Conservation (phyloP, 2,113 vertebrate genomes). For the Suncus etruscus region DNA sequence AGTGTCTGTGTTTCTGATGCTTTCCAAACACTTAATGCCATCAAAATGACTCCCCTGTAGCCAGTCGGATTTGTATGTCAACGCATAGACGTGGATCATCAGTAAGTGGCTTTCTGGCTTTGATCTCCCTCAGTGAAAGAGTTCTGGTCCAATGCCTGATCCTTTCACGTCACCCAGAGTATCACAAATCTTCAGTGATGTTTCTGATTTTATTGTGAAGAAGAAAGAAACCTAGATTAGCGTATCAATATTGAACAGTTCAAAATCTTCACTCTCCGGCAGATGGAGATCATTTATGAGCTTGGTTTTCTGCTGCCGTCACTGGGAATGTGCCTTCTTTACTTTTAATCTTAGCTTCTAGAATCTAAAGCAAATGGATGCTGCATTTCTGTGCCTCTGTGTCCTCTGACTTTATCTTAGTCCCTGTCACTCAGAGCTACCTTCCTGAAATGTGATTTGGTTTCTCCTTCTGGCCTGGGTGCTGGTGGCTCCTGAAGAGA, state of each 20-base stretch:
- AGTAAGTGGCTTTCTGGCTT: constrained; percentile 17
- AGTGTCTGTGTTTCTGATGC: constrained; percentile 84
- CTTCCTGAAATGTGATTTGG: not conserved
- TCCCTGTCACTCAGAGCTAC: not conserved
- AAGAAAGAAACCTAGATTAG: not conserved
- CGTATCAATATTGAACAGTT: not conserved
- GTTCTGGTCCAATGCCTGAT: not conserved
- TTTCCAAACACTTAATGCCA: constrained; percentile 80
- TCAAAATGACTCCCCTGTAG: constrained; percentile 63
- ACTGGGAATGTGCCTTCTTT: not conserved
- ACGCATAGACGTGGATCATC: constrained; percentile 41
- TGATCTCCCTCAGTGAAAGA: not conserved
- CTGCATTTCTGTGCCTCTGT: not conserved
- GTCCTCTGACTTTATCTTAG: not conserved
- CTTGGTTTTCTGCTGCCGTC: constrained; percentile 18
- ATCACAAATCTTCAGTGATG: not conserved
- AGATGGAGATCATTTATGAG: not conserved
- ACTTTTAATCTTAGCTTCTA: not conserved
- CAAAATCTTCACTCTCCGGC: not conserved
- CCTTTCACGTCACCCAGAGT: not conserved
- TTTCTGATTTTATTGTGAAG: constrained; percentile 46
- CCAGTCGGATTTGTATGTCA: constrained; percentile 23
- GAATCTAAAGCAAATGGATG: not conserved
- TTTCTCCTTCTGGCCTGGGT: not conserved
- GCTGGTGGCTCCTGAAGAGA: not conserved